These are phyloP conservation scores for Ectropis grisescens DNA, from an alignment of 1,140 invertebrate genomes.

Conservation along the genomic window DNA sequence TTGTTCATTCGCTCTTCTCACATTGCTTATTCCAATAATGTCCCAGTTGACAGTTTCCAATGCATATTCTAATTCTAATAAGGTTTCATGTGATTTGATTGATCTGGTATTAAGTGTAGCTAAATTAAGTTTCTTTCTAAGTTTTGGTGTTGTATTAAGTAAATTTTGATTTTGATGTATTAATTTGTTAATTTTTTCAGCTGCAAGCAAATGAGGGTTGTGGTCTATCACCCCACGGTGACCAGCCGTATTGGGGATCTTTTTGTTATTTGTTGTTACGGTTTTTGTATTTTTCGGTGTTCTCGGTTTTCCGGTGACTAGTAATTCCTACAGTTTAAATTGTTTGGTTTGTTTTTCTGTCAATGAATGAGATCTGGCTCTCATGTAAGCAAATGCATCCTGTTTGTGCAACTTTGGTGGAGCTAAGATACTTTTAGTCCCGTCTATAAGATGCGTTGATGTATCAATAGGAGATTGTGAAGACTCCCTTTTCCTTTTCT, in stretches of 20 bases:
- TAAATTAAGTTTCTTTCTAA: neutral
- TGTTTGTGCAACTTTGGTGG: conserved; percentile 1
- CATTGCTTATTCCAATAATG: conserved; percentile 13
- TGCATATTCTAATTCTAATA: conserved; percentile 14
- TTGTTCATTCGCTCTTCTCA: conserved; percentile 8
- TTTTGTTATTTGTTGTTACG: neutral
- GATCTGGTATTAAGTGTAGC: conserved; percentile 12
- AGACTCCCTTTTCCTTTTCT: conserved; percentile 8
- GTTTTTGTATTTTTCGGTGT: conserved; percentile 1
- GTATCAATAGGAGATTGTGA: conserved; percentile 1
- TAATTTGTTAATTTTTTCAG: no score
- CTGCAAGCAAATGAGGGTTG: neutral
- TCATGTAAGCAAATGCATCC: conserved; percentile 6
- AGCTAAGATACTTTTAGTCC: conserved; percentile 7
- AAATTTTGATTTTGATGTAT: neutral
- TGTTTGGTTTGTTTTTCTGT: conserved; percentile 3
- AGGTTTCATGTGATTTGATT: conserved; percentile 8
- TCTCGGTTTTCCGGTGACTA: conserved; percentile 1
- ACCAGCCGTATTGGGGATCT: neutral
- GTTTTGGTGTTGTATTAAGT: conserved; percentile 3
- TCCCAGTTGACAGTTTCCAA: conserved; percentile 11
- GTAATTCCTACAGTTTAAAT: conserved; percentile 4
- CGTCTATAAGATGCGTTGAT: neutral
- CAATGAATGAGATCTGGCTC: conserved; percentile 1
- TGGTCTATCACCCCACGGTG: neutral